phyloP scores from a whole-genome alignment of 1,140 invertebrate species.

The Solen grandis region DNA sequence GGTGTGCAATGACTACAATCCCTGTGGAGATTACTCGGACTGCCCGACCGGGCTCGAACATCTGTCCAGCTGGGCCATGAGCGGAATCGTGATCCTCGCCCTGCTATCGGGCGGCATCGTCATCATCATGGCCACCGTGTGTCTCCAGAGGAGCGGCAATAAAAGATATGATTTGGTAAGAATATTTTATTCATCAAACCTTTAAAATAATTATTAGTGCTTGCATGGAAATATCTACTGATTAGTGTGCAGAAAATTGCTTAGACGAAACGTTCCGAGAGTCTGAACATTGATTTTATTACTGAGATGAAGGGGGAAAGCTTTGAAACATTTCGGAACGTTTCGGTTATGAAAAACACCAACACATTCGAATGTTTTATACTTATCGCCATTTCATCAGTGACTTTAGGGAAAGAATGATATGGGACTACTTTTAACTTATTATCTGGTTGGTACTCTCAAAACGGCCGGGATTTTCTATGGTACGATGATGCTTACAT shows the following conservation, averaged over 20 bases:
- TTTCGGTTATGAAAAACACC: too few species aligned
- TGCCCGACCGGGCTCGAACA: constrained; percentile 47
- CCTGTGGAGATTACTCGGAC: constrained; percentile 40
- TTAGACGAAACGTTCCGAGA: background rate
- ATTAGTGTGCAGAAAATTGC: background rate
- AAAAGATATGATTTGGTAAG: constrained; percentile 44
- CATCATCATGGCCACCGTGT: constrained; percentile 43
- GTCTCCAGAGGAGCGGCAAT: constrained; percentile 30
- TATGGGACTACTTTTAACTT: too few species aligned
- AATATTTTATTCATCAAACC: too few species aligned
- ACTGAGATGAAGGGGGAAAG: too few species aligned
- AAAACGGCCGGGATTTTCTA: too few species aligned
- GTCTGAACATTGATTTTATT: background rate
- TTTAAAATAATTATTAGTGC: too few species aligned
- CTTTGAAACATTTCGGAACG: too few species aligned
- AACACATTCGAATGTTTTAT: too few species aligned
- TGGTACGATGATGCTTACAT: too few species aligned
- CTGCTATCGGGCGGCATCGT: constrained; percentile 35
- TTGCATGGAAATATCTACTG: background rate
- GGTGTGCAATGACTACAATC: constrained; percentile 44
- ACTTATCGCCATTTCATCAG: too few species aligned
- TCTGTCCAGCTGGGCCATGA: constrained; percentile 49
- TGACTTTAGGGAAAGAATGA: too few species aligned
- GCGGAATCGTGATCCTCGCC: constrained; percentile 36
- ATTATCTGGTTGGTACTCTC: too few species aligned